phyloP scores from a whole-genome alignment of 1,140 invertebrate species.

The Calliphora vicina region DNA sequence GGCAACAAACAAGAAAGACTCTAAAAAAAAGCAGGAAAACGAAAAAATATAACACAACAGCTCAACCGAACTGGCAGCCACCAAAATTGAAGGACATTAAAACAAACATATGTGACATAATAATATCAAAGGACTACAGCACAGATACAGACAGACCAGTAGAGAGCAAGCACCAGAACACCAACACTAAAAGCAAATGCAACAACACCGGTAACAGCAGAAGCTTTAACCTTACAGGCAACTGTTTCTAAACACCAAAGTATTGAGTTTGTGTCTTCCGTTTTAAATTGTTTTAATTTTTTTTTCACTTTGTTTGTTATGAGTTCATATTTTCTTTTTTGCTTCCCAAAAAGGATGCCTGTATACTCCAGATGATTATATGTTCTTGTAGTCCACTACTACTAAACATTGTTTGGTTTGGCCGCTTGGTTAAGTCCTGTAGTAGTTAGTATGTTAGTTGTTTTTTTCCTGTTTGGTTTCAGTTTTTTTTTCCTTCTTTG shows the following conservation, averaged over 20 bases:
- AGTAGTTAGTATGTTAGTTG: background rate
- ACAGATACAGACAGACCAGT: background rate
- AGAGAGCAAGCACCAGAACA: background rate
- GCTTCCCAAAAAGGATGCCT: background rate
- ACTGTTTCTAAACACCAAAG: background rate
- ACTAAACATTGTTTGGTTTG: background rate
- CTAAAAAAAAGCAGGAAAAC: background rate
- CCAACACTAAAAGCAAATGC: background rate
- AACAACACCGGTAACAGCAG: background rate
- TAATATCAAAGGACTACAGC: background rate
- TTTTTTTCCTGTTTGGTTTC: background rate
- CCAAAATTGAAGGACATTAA: background rate
- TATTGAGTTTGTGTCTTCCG: background rate
- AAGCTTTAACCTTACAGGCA: too few species aligned
- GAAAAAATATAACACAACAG: too few species aligned
- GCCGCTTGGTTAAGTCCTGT: background rate
- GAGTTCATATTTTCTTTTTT: background rate
- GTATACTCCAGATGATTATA: slow-evolving; percentile 4
- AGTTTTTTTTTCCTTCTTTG: background rate
- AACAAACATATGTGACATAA: slow-evolving; percentile 9
- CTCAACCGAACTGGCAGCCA: background rate
- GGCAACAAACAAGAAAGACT: background rate
- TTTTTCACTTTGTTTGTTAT: background rate
- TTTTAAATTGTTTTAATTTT: background rate
- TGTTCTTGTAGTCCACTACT: background rate